Evolutionary conservation across 2,113 vertebrate species (phyloP).

Genomic region (Empidonax alnorum): DNA sequence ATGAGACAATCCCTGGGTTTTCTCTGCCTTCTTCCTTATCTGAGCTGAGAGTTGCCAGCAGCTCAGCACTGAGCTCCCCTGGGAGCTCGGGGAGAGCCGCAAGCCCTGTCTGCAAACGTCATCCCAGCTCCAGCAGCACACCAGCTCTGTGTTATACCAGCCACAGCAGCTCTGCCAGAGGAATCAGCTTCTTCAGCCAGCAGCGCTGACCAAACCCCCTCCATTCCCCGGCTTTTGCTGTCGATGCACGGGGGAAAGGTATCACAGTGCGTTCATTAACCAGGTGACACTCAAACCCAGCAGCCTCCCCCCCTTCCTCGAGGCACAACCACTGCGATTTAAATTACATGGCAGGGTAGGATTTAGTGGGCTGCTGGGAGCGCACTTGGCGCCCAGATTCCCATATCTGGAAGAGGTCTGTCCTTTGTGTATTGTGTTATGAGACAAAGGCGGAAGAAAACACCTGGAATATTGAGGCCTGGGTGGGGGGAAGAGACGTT

Average conservation of each 20-base stretch:
- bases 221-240: not conserved
- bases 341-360: constrained; percentile 14
- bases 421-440: constrained; percentile 41
- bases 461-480: constrained; percentile 34
- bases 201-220: not conserved
- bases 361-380: constrained; percentile 62
- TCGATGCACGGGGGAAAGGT: not conserved
- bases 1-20: not conserved
- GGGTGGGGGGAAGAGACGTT: not conserved
- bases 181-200: not conserved
- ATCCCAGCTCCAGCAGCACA: not conserved
- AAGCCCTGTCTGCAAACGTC: not conserved
- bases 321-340: not conserved
- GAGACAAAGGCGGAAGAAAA: constrained; percentile 50
- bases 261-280: not conserved
- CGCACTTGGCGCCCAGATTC: not conserved
- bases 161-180: not conserved
- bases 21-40: not conserved
- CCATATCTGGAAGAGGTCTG: constrained; percentile 34
- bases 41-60: not conserved
- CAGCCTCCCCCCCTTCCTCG: not conserved
- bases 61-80: not conserved
- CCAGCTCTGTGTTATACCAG: not conserved
- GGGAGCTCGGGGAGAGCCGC: not conserved
- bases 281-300: not conserved